Base-by-base conservation (phyloP, 2,888 invertebrate genomes). In the Acrocyrtus sp. region DNA sequence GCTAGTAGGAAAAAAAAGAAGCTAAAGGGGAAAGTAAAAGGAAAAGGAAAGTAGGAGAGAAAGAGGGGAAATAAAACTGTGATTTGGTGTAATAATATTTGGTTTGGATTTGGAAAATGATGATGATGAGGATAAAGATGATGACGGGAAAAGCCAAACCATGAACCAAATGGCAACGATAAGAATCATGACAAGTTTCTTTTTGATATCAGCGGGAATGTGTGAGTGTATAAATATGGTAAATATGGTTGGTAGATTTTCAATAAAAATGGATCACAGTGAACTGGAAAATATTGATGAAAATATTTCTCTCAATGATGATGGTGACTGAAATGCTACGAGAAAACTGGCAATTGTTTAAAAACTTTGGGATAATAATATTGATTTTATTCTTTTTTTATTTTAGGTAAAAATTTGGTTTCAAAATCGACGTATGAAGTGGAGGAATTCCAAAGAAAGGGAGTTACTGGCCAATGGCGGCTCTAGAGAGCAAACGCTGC, bases 361-460 rank as follows among this genome's bases (percentile, higher is more conserved):
- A n/a, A n/a, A n/a, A n/a, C n/a, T n/a, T n/a, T n/a, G n/a, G n/a
- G n/a, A n/a, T n/a, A n/a, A n/a, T n/a, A n/a, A n/a, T n/a, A n/a
- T n/a, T n/a, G n/a, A n/a, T n/a, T n/a, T n/a, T 60, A 1, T 58
- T 85, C 10, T 54, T 27, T 22, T 53, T 17, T 41, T 47, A 5
- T 41, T 86, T 21, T 86, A 92, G 92, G 92, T 92, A 69, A 92
- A 92, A 85, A 92, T 93, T 75, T 92, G 92, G 92, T 98, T 98
- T 85, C 98, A 98, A 88, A 98, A 98, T 84, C 91, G 98, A 0
- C 91, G 98, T 65, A 98, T 98, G 98, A 98, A 96, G 85, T 98
- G 98, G 98, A 89, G 98, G 63, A 98, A 98, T 85, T 96, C 95
- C 3, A 98, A 98, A 86, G 98, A 98, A 84, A 88, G 97, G 34